A percentile compares a stretch with the other conserved stretches of the same genome.
These are phyloP conservation scores for Platynereis dumerilii DNA, from an alignment of 2,888 invertebrate genomes.

Conservation along the genomic window DNA sequence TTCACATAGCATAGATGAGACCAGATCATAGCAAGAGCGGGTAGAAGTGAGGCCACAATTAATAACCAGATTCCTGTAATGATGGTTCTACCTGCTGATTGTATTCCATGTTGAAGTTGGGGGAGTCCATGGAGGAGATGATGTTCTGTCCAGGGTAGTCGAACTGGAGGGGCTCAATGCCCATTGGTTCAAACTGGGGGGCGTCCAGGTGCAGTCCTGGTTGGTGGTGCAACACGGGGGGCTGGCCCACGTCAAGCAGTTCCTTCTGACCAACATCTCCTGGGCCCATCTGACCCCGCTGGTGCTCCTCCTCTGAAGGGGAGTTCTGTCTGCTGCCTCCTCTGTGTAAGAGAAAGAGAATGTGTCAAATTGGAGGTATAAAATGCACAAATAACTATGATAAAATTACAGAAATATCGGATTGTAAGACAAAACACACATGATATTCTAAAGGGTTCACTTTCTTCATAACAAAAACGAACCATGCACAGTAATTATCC, in stretches of 20 bases:
- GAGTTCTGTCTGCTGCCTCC: constrained; percentile 89
- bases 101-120: constrained; percentile 62
- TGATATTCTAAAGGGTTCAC: too few relatives aligned
- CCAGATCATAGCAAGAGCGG: too few relatives aligned
- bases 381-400: neutral
- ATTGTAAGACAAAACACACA: too few relatives aligned
- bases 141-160: constrained; percentile 57
- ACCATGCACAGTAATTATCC: too few relatives aligned
- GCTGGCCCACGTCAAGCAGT: constrained; percentile 45
- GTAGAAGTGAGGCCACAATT: too few relatives aligned
- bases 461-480: too few relatives aligned
- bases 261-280: constrained; percentile 16
- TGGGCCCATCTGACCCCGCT: neutral
- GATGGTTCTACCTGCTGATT: constrained; percentile 41
- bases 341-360: constrained; percentile 1
- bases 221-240: constrained; percentile 34
- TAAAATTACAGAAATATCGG: too few relatives aligned
- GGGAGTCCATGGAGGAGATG: constrained; percentile 63
- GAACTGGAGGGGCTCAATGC: constrained; percentile 60
- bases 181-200: constrained; percentile 58
- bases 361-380: too few relatives aligned
- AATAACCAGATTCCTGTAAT: too few relatives aligned
- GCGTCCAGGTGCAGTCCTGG: constrained; percentile 55
- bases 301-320: constrained; percentile 82
- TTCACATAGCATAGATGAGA: too few relatives aligned